A percentile compares a stretch with the other conserved stretches of the same genome.
phyloP scores from a whole-genome alignment of 2,888 invertebrate genomes.

The Philereme transversata region DNA sequence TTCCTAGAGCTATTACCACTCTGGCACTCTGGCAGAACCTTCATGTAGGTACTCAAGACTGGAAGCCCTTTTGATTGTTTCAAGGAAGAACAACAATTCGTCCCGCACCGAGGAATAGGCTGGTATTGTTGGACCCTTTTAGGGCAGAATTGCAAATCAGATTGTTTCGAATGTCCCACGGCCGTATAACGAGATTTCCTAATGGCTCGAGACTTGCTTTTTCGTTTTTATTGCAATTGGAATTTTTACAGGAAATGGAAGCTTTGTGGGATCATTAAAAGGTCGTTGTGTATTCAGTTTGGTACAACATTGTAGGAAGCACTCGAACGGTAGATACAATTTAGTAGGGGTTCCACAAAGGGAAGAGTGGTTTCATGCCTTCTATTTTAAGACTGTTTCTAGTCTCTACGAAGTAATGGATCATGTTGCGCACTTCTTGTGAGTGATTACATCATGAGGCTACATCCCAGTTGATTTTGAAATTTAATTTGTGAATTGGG shows the following conservation, averaged over 20 bases:
- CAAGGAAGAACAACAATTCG: slow-evolving; percentile 47
- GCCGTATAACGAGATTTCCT: slow-evolving; percentile 47
- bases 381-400: too few relatives aligned
- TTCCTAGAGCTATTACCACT: neutral
- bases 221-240: slow-evolving; percentile 33
- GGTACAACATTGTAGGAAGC: neutral
- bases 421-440: neutral
- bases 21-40: neutral
- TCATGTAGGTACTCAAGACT: slow-evolving; percentile 10
- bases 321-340: neutral
- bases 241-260: slow-evolving; percentile 28
- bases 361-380: neutral
- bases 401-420: slow-evolving; percentile 8
- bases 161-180: slow-evolving; percentile 53
- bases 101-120: slow-evolving; percentile 29
- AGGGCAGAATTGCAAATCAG: slow-evolving; percentile 63
- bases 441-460: slow-evolving; percentile 12
- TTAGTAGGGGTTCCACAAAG: neutral
- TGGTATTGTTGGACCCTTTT: slow-evolving; percentile 51
- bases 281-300: slow-evolving; percentile 1
- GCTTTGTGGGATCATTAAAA: slow-evolving; percentile 16
- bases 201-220: slow-evolving; percentile 33
- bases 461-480: slow-evolving; percentile 8
- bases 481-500: slow-evolving; percentile 15
- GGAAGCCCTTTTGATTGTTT: slow-evolving; percentile 53